These are phyloP conservation scores for Edolisoma coerulescens DNA, from an alignment of 2,113 vertebrate species.

Conservation along the genomic window DNA sequence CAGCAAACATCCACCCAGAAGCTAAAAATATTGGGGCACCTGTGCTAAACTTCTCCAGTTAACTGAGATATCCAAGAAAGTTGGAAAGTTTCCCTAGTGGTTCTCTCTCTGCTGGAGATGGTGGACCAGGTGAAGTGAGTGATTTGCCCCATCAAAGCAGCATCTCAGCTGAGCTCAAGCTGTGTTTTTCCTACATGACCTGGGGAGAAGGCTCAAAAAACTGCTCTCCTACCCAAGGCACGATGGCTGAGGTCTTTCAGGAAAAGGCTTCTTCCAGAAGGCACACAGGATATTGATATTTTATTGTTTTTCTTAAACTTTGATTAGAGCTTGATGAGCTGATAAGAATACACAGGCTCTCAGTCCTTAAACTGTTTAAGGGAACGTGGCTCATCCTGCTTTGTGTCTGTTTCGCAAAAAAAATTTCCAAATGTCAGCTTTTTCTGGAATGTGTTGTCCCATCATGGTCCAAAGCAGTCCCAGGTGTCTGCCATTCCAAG, in stretches of 20 bases:
- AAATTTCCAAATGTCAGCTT: neutral
- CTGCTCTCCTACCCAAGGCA: neutral
- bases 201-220: neutral
- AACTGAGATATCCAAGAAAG: neutral
- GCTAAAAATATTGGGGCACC: neutral
- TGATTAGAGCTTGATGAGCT: neutral
- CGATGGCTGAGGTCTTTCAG: neutral
- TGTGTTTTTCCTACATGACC: neutral
- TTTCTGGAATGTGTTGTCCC: neutral
- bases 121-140: neutral
- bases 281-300: neutral
- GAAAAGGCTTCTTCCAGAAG: neutral
- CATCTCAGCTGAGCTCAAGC: neutral
- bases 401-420: neutral
- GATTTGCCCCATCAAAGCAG: neutral
- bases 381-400: neutral
- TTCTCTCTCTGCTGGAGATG: neutral
- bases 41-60: neutral
- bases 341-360: neutral
- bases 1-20: neutral
- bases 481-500: neutral
- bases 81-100: neutral
- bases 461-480: neutral
- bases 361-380: neutral
- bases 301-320: neutral